Evolutionary conservation across 2,797 vertebrate genomes (phyloP), one percentile per base, ranked within the genome.

Genomic region (Eleutherodactylus coqui): DNA sequence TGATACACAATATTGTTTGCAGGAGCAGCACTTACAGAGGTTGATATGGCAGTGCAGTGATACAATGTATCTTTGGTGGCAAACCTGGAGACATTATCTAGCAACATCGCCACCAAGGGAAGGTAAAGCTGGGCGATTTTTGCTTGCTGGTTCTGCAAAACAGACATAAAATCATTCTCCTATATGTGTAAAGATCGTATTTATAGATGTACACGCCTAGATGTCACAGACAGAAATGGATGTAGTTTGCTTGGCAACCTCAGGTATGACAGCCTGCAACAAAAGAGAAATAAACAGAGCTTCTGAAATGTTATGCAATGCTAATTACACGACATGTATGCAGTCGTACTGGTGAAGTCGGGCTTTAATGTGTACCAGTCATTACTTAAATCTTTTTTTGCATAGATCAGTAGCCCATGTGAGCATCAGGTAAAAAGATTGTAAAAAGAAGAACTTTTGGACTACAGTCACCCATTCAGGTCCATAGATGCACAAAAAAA

Each of bases 41-140:
- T 92, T 72, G 92, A 92, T 89, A 94, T 79, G 0, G 90, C 85
- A 0, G 90, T 75, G 60, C 92, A 91, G 80, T 90, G 90, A 88
- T 89, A 90, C 60, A 93, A 85, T 0, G 91, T 91, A 70, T 95
- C 94, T 0, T 58, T 91, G 34, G 92, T 79, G 7, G 95, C 95
- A 84, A 99, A 91, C 21, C 96, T 95, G 90, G 96, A 96, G 87
- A 97, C 89, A 90, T 98, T 99, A 91, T 98, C 97, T 92, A 97
- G 96, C 36, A 99, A 95, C 88, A 99, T 91, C 89, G 97, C 97
- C 0, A 97, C 92, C 8, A 99, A 93, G 0, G 98, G 98, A 82
- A 99, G 94, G 92, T 99, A 99, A 43, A 99, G 93, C 82, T 97
- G 91, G 87, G 96, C 96, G 80, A 99, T 97, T 89, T 98, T 95